Evolutionary conservation across 2,888 invertebrate species (phyloP), one percentile per base, ranked within the genome.

Genomic region (Hedychridium roseum): DNA sequence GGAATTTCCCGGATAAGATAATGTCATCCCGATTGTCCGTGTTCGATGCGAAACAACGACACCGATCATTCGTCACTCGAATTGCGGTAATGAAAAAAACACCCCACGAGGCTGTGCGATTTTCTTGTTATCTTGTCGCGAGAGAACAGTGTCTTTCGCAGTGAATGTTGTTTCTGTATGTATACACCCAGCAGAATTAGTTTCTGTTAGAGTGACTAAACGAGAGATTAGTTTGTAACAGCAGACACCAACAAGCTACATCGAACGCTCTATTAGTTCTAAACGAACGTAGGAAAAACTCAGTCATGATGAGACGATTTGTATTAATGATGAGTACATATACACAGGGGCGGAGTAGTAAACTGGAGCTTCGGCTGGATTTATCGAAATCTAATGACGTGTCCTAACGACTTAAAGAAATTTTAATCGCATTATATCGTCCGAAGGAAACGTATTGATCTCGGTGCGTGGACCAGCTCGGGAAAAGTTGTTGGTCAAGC

Each of bases 241-340:
- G 61, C 64, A 65, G 65, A 66, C 70, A 71, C 66, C 69, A 73
- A 71, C 65, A 73, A 71, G 64, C 72, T 73, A 70, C 65, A 65
- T 50, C 54, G 57, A 70, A 62, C 54, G 59, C 32, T 61, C 65
- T 71, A 71, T 72, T 64, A 61, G 52, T 65, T 68, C 5, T 64
- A 66, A 72, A 58, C 39, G 46, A 56, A 52, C 53, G 38, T 46
- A 52, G 52, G 40, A 53, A 45, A n/a, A 34, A 51, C 50, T 44
- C 55, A 54, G 47, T 54, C n/a, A n/a, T 43, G 36, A 62, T 62
- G 55, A 52, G 36, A 44, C 43, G 50, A 50, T 41, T 54, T 30
- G 43, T 54, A 50, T 57, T 53, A 56, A 50, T 55, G 50, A 56
- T 36, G 37, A n/a, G n/a, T 37, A 50, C 11, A 30, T 36, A 47